Evolutionary conservation across 2,888 invertebrate genomes (phyloP), one percentile per base, ranked within the genome.

Genomic region (Agrochola circellaris): DNA sequence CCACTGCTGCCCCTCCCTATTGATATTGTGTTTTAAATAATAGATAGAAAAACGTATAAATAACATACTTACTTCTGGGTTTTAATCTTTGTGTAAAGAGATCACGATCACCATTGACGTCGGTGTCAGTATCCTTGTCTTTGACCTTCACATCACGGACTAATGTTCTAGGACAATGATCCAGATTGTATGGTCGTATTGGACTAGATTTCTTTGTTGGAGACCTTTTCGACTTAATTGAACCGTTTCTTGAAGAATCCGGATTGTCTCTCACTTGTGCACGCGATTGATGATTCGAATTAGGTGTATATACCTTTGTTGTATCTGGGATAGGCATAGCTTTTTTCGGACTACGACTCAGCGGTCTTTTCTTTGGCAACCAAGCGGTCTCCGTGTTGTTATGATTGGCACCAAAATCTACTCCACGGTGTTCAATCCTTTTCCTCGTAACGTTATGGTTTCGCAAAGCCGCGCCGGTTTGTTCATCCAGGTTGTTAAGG

Each of bases 401-500:
- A 51, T 82, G 48, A 13, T 70, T 62, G 26, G 56, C 73, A 75
- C 67, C 61, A 61, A 83, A 88, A 34, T 93, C 91, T 66, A 62
- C n/a, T 67, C 68, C 86, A 67, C 82, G 79, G 73, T 82, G 87
- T 13, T 90, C 91, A 79, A 90, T 86, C 90, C 92, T 93, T 87
- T 91, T 92, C 87, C 92, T 95, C 54, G 88, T 72, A 15, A 86
- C 93, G 77, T 89, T 92, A 80, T 95, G 94, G 87, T 94, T 95
- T 71, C 97, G 96, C 67, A 98, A 91, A 30, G 97, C 98, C 34
- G 95, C 97, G 0, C 98, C 98, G 42, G 98, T 98, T 92, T 98
- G 97, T 89, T 98, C 97, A 89, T 98, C 98, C 42, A 98, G 93
- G 90, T 97, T 98, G 90, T 98, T 98, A 34, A 98, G 96, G 78